A percentile compares a stretch with the other conserved stretches of the same genome.
Conservation (phyloP, 2,797 vertebrate species). For the Schizopygopsis pylzovi region DNA sequence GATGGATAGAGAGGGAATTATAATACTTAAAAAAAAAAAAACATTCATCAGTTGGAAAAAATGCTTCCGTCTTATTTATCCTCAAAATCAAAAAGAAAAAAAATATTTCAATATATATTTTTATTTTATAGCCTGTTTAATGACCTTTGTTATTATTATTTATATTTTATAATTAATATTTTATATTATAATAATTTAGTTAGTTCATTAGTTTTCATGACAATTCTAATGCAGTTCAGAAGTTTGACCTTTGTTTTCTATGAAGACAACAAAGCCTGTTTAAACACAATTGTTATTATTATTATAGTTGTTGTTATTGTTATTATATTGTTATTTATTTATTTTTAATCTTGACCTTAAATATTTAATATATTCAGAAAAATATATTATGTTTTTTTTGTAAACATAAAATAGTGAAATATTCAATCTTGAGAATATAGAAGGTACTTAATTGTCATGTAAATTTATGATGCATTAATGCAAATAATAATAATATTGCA, state of each 20-base stretch:
- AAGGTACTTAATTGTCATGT: not conserved
- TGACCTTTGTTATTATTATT: not conserved
- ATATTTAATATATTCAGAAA: no score
- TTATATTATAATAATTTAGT: not conserved
- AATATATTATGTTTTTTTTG: no score
- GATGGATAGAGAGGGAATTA: conserved; percentile 17
- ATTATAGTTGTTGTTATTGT: no score
- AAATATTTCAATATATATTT: not conserved
- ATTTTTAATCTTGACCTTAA: no score
- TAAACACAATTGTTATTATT: no score
- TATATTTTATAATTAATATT: not conserved
- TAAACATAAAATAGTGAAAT: not conserved
- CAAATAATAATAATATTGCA: not conserved
- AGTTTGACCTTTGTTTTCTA: no score
- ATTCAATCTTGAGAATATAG: not conserved
- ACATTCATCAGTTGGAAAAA: no score
- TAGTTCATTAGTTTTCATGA: not conserved
- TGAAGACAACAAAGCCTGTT: no score
- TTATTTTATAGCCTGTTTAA: not conserved
- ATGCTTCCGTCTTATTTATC: not conserved
- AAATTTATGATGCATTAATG: not conserved
- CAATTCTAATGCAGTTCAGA: not conserved
- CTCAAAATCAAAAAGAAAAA: not conserved
- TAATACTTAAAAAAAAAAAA: not conserved
- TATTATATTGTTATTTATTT: no score